These are phyloP conservation scores for Podiceps cristatus DNA, from an alignment of 2,113 vertebrate species.

Conservation along the genomic window DNA sequence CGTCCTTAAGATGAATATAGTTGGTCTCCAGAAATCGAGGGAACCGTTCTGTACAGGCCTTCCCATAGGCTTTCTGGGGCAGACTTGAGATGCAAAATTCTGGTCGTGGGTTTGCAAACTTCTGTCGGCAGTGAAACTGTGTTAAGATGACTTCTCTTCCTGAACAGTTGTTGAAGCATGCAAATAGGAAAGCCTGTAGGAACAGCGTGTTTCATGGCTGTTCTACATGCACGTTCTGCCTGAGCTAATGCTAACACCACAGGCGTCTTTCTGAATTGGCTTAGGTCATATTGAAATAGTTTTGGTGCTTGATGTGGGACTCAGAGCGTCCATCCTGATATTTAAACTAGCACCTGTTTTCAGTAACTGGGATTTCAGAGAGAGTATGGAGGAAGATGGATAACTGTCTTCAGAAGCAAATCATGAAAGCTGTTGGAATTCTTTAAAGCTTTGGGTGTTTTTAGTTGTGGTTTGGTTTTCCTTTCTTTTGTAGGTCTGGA, in stretches of 20 bases:
- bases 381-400: background rate
- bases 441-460: background rate
- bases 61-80: background rate
- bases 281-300: background rate
- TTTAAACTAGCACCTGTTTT: background rate
- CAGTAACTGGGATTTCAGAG: background rate
- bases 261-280: background rate
- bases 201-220: rapidly evolving
- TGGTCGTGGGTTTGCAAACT: background rate
- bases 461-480: background rate
- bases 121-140: background rate
- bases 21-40: background rate
- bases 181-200: background rate
- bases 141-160: background rate
- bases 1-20: background rate
- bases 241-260: background rate
- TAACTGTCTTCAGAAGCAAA: background rate
- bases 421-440: background rate
- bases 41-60: background rate
- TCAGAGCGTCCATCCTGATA: background rate
- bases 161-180: background rate
- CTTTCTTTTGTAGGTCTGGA: background rate
- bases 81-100: background rate
- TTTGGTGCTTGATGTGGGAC: background rate
- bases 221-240: background rate